Conservation (phyloP, 2,888 invertebrate genomes). For the Clusia tigrina region DNA sequence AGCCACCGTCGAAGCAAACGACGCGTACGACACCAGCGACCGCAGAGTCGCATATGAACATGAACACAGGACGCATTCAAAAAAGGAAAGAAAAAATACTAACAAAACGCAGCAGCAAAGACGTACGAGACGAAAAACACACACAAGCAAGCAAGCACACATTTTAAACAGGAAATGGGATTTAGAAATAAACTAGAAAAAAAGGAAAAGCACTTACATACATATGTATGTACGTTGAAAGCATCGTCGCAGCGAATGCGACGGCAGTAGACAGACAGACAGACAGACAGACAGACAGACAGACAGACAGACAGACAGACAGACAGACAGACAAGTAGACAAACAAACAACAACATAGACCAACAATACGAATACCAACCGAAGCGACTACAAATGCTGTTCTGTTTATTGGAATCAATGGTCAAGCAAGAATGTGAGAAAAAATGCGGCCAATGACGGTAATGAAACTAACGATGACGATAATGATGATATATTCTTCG, state of each 20-base stretch:
- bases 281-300: slow-evolving; percentile 42
- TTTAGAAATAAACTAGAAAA: slow-evolving; percentile 44
- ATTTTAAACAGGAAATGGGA: slow-evolving; percentile 54
- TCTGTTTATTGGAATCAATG: slow-evolving; percentile 48
- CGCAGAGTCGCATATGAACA: slow-evolving; percentile 24
- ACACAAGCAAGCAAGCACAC: slow-evolving; percentile 14
- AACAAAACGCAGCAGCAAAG: slow-evolving; percentile 1
- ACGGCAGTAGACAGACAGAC: neutral
- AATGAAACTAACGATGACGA: slow-evolving; percentile 9
- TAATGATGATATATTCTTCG: too few species aligned
- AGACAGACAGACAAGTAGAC: slow-evolving; percentile 32
- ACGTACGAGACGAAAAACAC: slow-evolving; percentile 1
- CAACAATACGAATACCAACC: slow-evolving; percentile 28
- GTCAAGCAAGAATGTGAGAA: slow-evolving; percentile 40
- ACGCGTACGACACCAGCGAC: slow-evolving; percentile 9
- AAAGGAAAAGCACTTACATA: neutral
- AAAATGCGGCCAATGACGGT: slow-evolving; percentile 55
- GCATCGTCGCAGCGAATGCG: neutral
- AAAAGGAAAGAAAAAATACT: slow-evolving; percentile 20
- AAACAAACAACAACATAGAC: neutral
- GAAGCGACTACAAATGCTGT: slow-evolving; percentile 37
- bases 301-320: slow-evolving; percentile 49
- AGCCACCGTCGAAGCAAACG: neutral
- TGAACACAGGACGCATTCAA: slow-evolving; percentile 22
- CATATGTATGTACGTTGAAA: too few species aligned